Conservation (phyloP, 2,113 vertebrate species). For the Gymnarchus niloticus region DNA sequence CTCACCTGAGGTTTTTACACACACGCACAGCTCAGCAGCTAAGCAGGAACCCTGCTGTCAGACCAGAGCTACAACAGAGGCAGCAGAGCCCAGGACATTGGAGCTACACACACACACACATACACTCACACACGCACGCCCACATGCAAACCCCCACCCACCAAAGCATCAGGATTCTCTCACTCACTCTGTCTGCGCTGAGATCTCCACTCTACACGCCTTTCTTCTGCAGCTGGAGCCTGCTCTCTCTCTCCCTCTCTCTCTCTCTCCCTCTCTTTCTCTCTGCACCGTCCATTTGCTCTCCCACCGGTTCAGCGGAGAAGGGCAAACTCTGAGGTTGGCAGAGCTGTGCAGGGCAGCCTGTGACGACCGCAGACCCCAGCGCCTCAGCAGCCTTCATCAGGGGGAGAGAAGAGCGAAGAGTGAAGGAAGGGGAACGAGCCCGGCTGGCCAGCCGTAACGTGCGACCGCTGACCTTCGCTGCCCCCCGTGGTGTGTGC, state of each 20-base stretch:
- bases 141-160: slow-evolving; percentile 4
- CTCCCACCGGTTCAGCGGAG: slow-evolving; percentile 42
- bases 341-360: background rate
- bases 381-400: background rate
- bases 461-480: slow-evolving; percentile 4
- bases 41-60: slow-evolving; percentile 12
- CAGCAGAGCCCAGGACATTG: slow-evolving; percentile 25
- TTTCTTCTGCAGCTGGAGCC: slow-evolving; percentile 48
- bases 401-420: background rate
- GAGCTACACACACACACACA: background rate
- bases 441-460: background rate
- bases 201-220: slow-evolving; percentile 26
- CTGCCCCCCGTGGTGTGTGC: background rate
- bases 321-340: slow-evolving; percentile 44
- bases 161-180: background rate
- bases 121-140: slow-evolving; percentile 31
- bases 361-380: background rate
- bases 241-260: slow-evolving; percentile 1
- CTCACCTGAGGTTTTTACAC: slow-evolving; percentile 13
- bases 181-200: background rate
- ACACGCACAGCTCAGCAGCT: background rate
- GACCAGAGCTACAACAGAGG: slow-evolving; percentile 3
- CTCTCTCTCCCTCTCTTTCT: slow-evolving; percentile 26
- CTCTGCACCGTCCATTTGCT: background rate
- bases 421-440: background rate